Base-by-base conservation (phyloP, 1,140 invertebrate genomes). In the Drosophila ohnishii region DNA sequence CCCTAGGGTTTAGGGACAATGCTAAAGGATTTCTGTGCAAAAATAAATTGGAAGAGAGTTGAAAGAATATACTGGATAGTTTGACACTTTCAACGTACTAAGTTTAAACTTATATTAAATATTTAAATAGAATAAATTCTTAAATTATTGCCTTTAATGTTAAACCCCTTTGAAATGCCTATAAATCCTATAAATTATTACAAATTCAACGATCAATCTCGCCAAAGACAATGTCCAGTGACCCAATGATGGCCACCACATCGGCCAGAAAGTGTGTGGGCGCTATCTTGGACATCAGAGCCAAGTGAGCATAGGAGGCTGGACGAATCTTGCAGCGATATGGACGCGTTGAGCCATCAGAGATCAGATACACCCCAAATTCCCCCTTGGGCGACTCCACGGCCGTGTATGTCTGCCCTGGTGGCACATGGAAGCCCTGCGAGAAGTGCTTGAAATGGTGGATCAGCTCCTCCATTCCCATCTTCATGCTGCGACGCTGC, bases 371-470 rank as follows among this genome's bases (percentile, higher is more conserved):
- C 1, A 98, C 94, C 16, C 96, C 97, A 92, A 98, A 96, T 92
- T 98, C 97, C 3, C 97, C 94, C 91, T 97, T 98, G 8, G 97
- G 97, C 35, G 94, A 94, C 91, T 98, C 97, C 4, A 95, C 94
- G 14, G 95, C 94, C 0, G 95, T 95, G 82, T 97, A 98, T 0
- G 96, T 97, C n/a, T 50, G 48, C 5, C 97, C 97, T 16, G 96
- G 96, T 1, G 97, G 97, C 10, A 98, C 97, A 55, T 93, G 92
- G 82, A 95, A 96, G 8, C 97, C 97, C 92, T 96, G 95, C 9
- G 95, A 94, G 80, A 94, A 97, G 62, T 96, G 92, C 92, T 97
- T 97, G 85, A 97, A 97, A 83, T 97, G 97, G 92, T 98, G 96
- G 80, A 97, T 97, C 14, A 97, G 89, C 14, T 96, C 94, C 92